Evolutionary conservation across 2,797 vertebrate genomes (phyloP).

Genomic region (Parauchenoglanis punctatus): DNA sequence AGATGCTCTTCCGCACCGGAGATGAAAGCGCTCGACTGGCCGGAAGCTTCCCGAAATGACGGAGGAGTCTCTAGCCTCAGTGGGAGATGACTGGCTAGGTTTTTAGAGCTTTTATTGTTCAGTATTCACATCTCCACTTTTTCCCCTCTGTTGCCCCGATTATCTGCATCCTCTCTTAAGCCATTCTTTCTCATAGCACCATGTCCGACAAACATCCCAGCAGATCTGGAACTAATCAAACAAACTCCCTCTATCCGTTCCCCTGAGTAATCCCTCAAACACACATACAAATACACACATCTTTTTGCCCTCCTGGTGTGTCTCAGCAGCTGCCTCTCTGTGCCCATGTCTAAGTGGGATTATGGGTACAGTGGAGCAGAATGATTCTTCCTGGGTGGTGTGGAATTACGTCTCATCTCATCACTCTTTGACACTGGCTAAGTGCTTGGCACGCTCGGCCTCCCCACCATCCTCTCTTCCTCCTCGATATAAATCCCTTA

Average conservation of each 20-base stretch:
- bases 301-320: slow-evolving; percentile 28
- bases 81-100: slow-evolving; percentile 35
- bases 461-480: slow-evolving; percentile 5
- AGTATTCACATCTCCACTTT: background rate
- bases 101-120: slow-evolving; percentile 6
- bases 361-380: slow-evolving; percentile 47
- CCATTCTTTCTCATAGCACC: slow-evolving; percentile 24
- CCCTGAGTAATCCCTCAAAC: slow-evolving; percentile 42
- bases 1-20: slow-evolving; percentile 44
- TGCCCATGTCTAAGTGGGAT: slow-evolving; percentile 47
- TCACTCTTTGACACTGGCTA: slow-evolving; percentile 42
- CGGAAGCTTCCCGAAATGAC: slow-evolving; percentile 39
- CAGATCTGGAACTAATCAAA: slow-evolving; percentile 58
- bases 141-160: slow-evolving; percentile 44
- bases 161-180: slow-evolving; percentile 36
- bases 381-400: slow-evolving; percentile 46
- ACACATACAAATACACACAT: slow-evolving; percentile 24
- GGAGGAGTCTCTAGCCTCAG: slow-evolving; percentile 39
- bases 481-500: slow-evolving; percentile 43
- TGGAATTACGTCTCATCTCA: slow-evolving; percentile 31
- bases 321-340: slow-evolving; percentile 37
- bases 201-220: slow-evolving; percentile 40
- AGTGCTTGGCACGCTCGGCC: slow-evolving; percentile 34
- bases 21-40: slow-evolving; percentile 43
- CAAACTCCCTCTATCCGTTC: slow-evolving; percentile 49